Percentiles rank a stretch among this genome's conserved stretches.
Evolutionary conservation across 2,888 invertebrate genomes (phyloP).

Genomic region (Melitaea athalia): DNA sequence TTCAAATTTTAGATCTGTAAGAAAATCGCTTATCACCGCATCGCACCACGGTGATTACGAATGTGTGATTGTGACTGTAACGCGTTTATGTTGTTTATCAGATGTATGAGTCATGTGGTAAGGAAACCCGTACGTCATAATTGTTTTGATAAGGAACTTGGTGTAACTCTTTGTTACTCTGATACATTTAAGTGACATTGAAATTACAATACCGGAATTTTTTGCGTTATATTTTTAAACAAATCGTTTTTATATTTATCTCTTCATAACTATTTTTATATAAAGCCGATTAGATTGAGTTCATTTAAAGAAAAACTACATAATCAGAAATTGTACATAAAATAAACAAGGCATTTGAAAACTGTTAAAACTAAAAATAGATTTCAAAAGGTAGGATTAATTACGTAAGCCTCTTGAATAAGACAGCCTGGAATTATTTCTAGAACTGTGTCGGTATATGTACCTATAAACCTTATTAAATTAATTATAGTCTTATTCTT

Average conservation of each 20-base stretch:
- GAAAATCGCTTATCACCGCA: too few relatives aligned
- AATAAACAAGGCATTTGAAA: too few relatives aligned
- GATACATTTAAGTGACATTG: slow-evolving; percentile 24
- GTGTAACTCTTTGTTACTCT: slow-evolving; percentile 12
- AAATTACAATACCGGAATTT: slow-evolving; percentile 2
- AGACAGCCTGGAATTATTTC: neutral
- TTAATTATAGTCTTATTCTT: slow-evolving; percentile 5
- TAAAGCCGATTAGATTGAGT: too few relatives aligned
- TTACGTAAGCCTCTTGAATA: too few relatives aligned
- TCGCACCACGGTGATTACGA: too few relatives aligned
- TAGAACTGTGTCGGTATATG: too few relatives aligned
- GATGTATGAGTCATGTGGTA: slow-evolving; percentile 23
- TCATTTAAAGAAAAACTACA: too few relatives aligned
- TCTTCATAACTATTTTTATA: neutral
- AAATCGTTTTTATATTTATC: too few relatives aligned
- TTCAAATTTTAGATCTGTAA: too few relatives aligned
- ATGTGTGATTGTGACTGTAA: neutral
- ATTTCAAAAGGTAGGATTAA: neutral
- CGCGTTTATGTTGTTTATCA: slow-evolving; percentile 24
- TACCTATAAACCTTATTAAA: neutral
- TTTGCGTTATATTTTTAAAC: neutral
- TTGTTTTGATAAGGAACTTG: slow-evolving; percentile 26
- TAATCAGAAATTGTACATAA: too few relatives aligned
- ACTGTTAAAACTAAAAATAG: neutral
- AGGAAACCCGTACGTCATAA: slow-evolving; percentile 30